phyloP scores from a whole-genome alignment of 2,888 invertebrate species.

The Habrosyne pyritoides region DNA sequence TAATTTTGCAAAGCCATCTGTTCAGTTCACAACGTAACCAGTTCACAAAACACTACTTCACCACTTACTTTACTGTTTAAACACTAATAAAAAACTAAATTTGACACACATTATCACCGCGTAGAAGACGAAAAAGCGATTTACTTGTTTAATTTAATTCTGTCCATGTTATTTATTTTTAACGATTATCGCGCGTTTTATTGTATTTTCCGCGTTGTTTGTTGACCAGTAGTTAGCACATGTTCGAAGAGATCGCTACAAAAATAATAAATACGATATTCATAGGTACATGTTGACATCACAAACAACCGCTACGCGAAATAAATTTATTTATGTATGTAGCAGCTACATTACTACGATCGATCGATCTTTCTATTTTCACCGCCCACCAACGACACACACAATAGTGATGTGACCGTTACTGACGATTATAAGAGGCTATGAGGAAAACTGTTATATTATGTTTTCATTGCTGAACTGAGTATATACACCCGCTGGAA shows the following conservation, averaged over 20 bases:
- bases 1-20: constrained; percentile 57
- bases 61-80: constrained; percentile 46
- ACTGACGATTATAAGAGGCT: background rate
- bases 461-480: no score
- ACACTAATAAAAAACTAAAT: constrained; percentile 68
- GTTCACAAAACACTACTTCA: constrained; percentile 36
- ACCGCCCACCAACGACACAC: constrained; percentile 35
- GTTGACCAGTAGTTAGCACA: constrained; percentile 20
- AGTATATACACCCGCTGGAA: no score
- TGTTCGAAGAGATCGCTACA: constrained; percentile 17
- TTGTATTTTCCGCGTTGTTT: constrained; percentile 20
- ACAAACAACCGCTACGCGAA: constrained; percentile 60
- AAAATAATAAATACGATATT: constrained; percentile 29
- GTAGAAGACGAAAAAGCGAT: constrained; percentile 32
- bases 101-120: constrained; percentile 81
- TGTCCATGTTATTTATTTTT: constrained; percentile 16
- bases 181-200: constrained; percentile 17
- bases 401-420: constrained; percentile 28
- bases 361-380: constrained; percentile 13
- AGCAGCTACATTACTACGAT: background rate
- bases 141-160: constrained; percentile 24
- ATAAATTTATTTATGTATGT: constrained; percentile 1
- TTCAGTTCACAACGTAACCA: constrained; percentile 22
- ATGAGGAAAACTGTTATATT: background rate
- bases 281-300: constrained; percentile 63